Base-by-base conservation (phyloP, 1,140 invertebrate genomes). In the Drosophila mayri region DNA sequence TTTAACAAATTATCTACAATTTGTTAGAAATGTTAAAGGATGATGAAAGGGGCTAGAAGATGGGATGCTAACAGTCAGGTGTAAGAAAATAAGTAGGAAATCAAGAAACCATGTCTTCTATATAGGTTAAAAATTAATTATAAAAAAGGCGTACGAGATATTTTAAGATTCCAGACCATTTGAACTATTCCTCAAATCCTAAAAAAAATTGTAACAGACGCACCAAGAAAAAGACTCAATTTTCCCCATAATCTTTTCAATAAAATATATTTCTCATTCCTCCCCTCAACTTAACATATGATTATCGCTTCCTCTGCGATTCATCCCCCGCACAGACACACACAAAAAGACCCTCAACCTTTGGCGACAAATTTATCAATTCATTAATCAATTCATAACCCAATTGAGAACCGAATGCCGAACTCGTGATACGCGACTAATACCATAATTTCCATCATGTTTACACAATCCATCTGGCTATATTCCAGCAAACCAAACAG, bases 401-500 rank as follows among this genome's bases (percentile, higher is more conserved):
- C 57, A 61, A 77, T 61, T 54, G 71, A 81, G 58, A 64, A 64
- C 70, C 61, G 68, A 81, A 74, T 49, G 64, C 82, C 57, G 72
- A 71, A 63, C 64, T 66, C 35, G 68, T 71, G 68, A 72, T 72
- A 72, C 46, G 54, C 55, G 79, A 76, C 76, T 85, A 88, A 85
- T 90, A 72, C 85, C 85, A 88, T 88, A 90, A 88, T 88, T 90
- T 88, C 77, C 58, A 82, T 38, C 81, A 67, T 91, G 86, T 92
- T 92, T 92, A 92, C 90, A 90, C 83, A 92, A 90, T 92, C 86
- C 90, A 92, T 92, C 90, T 92, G 90, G 87, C 90, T 87, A 74
- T 83, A 92, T 92, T 87, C 71, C 55, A 73, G 58, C 57, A 73
- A 75, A 65, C 58, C 73, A 81, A 72, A 77, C 79, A 76, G 64